Conservation (phyloP, 2,113 vertebrate genomes). For the Pygoscelis adeliae region DNA sequence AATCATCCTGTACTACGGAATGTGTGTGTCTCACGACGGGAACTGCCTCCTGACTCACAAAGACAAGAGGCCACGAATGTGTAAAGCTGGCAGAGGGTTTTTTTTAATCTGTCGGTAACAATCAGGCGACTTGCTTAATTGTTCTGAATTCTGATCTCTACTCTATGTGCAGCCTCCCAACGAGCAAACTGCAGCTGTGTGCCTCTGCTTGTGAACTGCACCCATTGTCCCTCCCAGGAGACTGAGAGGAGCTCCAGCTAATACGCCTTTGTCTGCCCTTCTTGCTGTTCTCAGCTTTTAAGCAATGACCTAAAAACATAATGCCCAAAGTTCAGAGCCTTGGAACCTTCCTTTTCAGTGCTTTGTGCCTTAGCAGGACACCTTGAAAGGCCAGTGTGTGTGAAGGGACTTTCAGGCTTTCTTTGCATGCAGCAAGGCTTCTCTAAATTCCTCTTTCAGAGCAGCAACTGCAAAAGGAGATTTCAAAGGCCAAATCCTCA, state of each 20-base stretch:
- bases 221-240: conserved; percentile 36
- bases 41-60: conserved; percentile 56
- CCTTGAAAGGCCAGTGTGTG: neutral
- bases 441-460: neutral
- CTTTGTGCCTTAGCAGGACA: neutral
- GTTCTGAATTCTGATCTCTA: neutral
- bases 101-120: conserved; percentile 29
- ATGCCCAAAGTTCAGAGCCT: neutral
- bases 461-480: neutral
- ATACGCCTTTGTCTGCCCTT: conserved; percentile 19
- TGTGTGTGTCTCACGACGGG: neutral
- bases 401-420: neutral
- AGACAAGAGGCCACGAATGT: conserved; percentile 11
- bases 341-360: neutral
- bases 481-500: neutral
- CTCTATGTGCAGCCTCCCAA: neutral
- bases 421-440: neutral
- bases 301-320: neutral
- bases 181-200: conserved; percentile 19
- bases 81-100: conserved; percentile 3
- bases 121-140: neutral
- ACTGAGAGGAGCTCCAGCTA: conserved; percentile 49
- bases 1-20: conserved; percentile 57
- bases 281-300: conserved; percentile 8
- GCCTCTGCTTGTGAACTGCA: conserved; percentile 12